These are phyloP conservation scores for Drosophila emarginata DNA, from an alignment of 2,888 invertebrate genomes.

Conservation along the genomic window DNA sequence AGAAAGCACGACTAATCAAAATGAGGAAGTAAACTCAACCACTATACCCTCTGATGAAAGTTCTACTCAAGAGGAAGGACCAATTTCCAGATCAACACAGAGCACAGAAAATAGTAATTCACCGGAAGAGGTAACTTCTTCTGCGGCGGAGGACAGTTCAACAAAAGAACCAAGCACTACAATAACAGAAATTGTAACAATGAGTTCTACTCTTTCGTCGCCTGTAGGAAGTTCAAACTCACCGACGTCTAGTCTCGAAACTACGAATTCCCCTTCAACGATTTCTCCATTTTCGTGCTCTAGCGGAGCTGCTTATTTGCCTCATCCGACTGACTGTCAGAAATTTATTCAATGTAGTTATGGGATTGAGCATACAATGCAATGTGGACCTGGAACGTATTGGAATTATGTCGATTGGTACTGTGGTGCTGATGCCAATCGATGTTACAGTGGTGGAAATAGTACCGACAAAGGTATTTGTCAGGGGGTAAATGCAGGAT, in stretches of 20 bases:
- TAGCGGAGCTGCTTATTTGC: constrained; percentile 19
- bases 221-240: too few relatives aligned
- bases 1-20: background rate
- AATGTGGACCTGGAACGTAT: constrained; percentile 12
- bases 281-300: constrained; percentile 15
- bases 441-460: constrained; percentile 10
- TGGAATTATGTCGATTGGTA: constrained; percentile 24
- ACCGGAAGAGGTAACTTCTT: background rate
- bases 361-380: background rate
- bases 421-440: background rate
- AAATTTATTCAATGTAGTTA: constrained; percentile 33
- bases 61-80: background rate
- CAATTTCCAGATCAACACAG: background rate
- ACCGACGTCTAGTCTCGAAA: background rate
- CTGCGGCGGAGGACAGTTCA: background rate
- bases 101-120: background rate
- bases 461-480: constrained; percentile 17
- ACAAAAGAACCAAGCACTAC: background rate
- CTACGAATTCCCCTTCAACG: background rate
- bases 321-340: constrained; percentile 25
- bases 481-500: constrained; percentile 21
- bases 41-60: background rate
- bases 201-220: too few relatives aligned
- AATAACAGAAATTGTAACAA: background rate
- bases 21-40: background rate